Base-by-base conservation (phyloP, 2,113 vertebrate species). In the Spilogale gracilis region DNA sequence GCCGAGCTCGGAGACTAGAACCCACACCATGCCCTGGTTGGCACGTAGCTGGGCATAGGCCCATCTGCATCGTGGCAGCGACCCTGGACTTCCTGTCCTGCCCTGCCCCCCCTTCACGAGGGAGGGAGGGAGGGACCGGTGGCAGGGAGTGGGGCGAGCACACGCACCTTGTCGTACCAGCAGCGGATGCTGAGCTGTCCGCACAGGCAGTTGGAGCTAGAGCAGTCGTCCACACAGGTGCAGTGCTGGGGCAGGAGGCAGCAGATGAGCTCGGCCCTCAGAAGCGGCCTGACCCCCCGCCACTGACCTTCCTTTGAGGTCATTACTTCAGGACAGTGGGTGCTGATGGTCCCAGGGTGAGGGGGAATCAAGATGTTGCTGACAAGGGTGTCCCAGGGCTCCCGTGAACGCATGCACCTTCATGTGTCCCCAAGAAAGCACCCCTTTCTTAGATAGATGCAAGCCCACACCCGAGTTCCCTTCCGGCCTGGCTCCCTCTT, bases 131-230 rank as follows among this genome's bases (percentile, higher is more conserved):
- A 79, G 58, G 38, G 30, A 10, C 12, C 20, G 56, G 50, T 18
- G 69, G 30, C 45, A 4, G 54, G 43, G 14, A 61, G 23, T 74
- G 5, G 52, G 6, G 14, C 0, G 0, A 88, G 89, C 21, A 7
- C 38, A 71, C 89, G 91, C 96, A 99, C 99, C 99, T 99, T 99
- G 97, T 99, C 99, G 25, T 99, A 99, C 99, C 99, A 99, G 98
- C 99, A 99, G 88, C 99, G 99, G 95, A 99, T 99, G 97, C 99
- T 99, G 89, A 99, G 99, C 97, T 99, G 99, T 58, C 99, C 99
- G 45, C 99, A 99, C 0, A 99, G 99, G 93, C 99, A 99, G 98
- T 99, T 99, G 98, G 99, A 99, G 85, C 99, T 99, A 4, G 99
- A 99, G 94, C 99, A 99, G 98, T 99, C 99, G 0, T 99, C 99